Base-by-base conservation (phyloP, 1,140 invertebrate species). In the Campoletis sonorensis region DNA sequence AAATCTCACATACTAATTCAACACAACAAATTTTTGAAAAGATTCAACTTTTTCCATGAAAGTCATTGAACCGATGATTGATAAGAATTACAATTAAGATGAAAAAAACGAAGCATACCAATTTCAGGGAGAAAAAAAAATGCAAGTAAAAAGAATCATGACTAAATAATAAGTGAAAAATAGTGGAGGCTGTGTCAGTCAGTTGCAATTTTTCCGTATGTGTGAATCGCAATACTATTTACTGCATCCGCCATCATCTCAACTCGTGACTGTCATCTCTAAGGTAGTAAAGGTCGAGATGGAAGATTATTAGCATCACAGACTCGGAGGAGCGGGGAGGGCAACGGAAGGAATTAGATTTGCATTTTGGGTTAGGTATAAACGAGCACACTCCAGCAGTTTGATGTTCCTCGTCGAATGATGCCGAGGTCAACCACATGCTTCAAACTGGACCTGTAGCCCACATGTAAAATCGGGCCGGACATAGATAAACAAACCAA, bases 401-500 rank as follows among this genome's bases (percentile, higher is more conserved):
- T 80, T 64, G 45, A 49, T 64, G 23, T 64, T 64, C 23, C 64
- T 26, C 30, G 68, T 26, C 51, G 54, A 80, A 72, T 61, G 51
- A 68, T 71, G 54, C 68, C 33, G 67, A 58, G 58, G 75, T 79
- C 61, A 71, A 68, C 54, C 75, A 16, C 30, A 23, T 45, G 30
- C 51, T 80, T n/a, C 75, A 5, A 23, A 27, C 61, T 26, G 61
- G 18, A 26, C n/a, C 23, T 64, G 61, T 26, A 4, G 4, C 2
- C n/a, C 61, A 15, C 61, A 13, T 26, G 61, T 13, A 27, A 64
- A 26, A 27, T 54, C 23, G 72, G n/a, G 45, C 72, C 23, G 30
- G 49, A 21, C 72, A 75, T 26, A 37, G 72, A 51, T 75, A 23
- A 54, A 75, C 45, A 73, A 49, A 81, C 71, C 77, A 58, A 51